Conservation (phyloP, 2,888 invertebrate genomes). For the Neocrepidodera transversa region DNA sequence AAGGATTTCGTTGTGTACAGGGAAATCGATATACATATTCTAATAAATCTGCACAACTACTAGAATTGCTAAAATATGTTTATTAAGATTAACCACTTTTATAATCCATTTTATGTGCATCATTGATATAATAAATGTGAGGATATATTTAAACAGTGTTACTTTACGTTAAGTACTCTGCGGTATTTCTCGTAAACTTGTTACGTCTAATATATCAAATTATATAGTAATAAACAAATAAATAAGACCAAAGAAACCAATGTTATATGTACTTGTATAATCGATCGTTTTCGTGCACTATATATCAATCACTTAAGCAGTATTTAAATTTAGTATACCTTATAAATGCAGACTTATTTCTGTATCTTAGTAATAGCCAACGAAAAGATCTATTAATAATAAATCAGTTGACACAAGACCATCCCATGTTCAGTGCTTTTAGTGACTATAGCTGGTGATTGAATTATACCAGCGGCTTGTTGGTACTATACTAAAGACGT, state of each 20-base stretch:
- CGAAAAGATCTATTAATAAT: constrained; percentile 35
- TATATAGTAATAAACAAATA: not conserved
- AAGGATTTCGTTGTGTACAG: not conserved
- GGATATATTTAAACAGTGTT: too few relatives aligned
- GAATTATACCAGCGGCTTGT: constrained; percentile 21
- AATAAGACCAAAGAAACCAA: not conserved
- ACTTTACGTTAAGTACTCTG: not conserved
- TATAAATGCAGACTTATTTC: constrained; percentile 11
- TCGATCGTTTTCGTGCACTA: constrained; percentile 12
- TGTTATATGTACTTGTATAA: constrained; percentile 2
- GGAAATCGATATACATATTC: too few relatives aligned
- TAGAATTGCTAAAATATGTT: too few relatives aligned
- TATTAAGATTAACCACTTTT: too few relatives aligned
- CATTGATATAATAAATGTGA: too few relatives aligned
- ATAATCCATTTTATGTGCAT: too few relatives aligned
- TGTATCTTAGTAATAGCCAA: constrained; percentile 30
- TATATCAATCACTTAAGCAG: constrained; percentile 18
- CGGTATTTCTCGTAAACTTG: not conserved
- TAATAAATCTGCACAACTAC: too few relatives aligned
- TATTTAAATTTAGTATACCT: constrained; percentile 13
- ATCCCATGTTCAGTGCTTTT: constrained; percentile 23
- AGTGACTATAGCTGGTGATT: constrained; percentile 24
- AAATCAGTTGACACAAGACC: constrained; percentile 35
- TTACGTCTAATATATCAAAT: not conserved
- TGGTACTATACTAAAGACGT: constrained; percentile 7